A percentile compares a stretch with the other conserved stretches of the same genome.
phyloP scores from a whole-genome alignment of 2,888 invertebrate genomes.

The Alviniconcha strummeri region DNA sequence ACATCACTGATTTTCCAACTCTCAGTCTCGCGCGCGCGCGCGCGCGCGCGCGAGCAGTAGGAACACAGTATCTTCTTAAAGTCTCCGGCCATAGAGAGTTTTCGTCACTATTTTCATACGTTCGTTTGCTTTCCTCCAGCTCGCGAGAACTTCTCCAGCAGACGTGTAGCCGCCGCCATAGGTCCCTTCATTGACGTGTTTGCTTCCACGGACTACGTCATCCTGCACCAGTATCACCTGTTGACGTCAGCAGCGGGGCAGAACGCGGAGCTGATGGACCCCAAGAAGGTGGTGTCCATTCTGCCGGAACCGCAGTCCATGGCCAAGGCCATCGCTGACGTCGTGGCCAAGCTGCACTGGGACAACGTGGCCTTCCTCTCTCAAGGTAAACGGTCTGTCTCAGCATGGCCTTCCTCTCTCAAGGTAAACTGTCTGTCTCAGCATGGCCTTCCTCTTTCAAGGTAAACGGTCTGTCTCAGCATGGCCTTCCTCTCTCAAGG shows the following conservation, averaged over 20 bases:
- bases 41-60: no score
- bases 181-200: slow-evolving; percentile 66
- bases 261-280: slow-evolving; percentile 49
- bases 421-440: no score
- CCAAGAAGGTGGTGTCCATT: slow-evolving; percentile 53
- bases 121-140: slow-evolving; percentile 45
- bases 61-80: no score
- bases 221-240: slow-evolving; percentile 56
- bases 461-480: no score
- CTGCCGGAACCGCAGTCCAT: slow-evolving; percentile 59
- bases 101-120: no score
- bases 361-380: slow-evolving; percentile 60
- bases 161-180: slow-evolving; percentile 56
- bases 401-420: no score
- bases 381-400: slow-evolving; percentile 50
- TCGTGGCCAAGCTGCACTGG: slow-evolving; percentile 55
- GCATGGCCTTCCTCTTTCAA: no score
- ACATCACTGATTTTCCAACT: no score
- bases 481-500: no score
- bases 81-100: no score
- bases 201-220: slow-evolving; percentile 65
- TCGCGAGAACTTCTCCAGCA: slow-evolving; percentile 49
- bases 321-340: slow-evolving; percentile 55
- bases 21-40: no score
- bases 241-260: slow-evolving; percentile 57